A percentile compares a stretch with the other conserved stretches of the same genome.
phyloP scores from a whole-genome alignment of 2,113 vertebrate genomes.

The Sinosuthora webbiana region DNA sequence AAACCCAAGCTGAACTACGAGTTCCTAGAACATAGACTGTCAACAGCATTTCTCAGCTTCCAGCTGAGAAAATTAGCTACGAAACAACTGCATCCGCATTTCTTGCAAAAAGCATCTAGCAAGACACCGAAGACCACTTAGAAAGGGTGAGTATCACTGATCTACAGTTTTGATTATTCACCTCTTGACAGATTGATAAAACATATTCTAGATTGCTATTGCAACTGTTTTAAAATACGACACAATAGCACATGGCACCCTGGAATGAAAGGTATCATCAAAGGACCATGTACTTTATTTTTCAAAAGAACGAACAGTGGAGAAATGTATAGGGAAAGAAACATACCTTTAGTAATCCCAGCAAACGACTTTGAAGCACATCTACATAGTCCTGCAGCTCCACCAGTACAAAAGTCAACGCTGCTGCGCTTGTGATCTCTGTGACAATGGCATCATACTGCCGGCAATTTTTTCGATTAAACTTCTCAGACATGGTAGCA shows the following conservation, averaged over 20 bases:
- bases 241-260: neutral
- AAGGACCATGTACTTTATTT: neutral
- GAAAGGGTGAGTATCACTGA: neutral
- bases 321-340: slow-evolving; percentile 27
- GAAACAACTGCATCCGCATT: accelerated
- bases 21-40: neutral
- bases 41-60: neutral
- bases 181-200: neutral
- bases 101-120: neutral
- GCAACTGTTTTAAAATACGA: neutral
- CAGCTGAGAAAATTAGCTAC: neutral
- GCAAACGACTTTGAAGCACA: slow-evolving; percentile 42
- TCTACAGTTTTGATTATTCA: neutral
- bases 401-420: slow-evolving; percentile 64
- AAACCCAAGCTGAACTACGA: neutral
- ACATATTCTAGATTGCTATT: neutral
- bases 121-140: neutral
- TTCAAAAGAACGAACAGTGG: neutral
- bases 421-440: slow-evolving; percentile 67
- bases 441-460: slow-evolving; percentile 72
- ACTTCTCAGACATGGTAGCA: slow-evolving; percentile 77
- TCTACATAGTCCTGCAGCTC: slow-evolving; percentile 59
- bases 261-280: slow-evolving; percentile 26
- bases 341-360: slow-evolving; percentile 73
- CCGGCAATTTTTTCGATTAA: slow-evolving; percentile 76